phyloP scores from a whole-genome alignment of 1,140 invertebrate genomes.

The Chionoecetes opilio region DNA sequence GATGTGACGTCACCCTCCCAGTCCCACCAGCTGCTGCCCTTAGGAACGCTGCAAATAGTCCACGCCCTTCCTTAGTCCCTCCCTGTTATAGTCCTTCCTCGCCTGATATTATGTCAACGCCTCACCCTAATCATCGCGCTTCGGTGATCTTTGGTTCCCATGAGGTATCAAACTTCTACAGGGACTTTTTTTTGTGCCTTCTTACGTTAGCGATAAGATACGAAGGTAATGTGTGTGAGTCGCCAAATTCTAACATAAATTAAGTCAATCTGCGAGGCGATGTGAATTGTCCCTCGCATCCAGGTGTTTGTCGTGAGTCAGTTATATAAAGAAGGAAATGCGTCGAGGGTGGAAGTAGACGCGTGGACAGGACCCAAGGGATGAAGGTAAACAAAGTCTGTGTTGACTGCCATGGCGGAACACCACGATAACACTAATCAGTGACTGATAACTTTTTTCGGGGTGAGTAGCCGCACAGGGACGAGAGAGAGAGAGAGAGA shows the following conservation, averaged over 20 bases:
- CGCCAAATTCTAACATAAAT: no score
- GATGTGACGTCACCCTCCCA: conserved; percentile 5
- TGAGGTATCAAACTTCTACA: neutral
- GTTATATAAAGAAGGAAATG: neutral
- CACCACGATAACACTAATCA: neutral
- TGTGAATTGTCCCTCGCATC: neutral
- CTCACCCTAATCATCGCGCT: neutral
- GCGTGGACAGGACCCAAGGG: neutral
- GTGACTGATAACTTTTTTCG: neutral
- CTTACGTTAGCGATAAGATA: neutral
- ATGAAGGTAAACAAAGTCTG: neutral
- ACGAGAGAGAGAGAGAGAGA: conserved; percentile 30
- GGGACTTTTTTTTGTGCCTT: neutral
- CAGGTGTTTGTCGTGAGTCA: neutral
- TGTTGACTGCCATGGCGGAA: neutral
- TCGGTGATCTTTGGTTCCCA: neutral
- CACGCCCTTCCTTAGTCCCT: neutral
- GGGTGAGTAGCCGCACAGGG: neutral
- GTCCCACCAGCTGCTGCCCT: neutral
- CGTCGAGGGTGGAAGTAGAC: neutral
- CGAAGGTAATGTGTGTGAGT: neutral
- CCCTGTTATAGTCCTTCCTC: neutral
- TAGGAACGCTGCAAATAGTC: neutral
- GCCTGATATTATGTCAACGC: neutral
- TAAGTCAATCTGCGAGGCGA: neutral